Evolutionary conservation across 1,140 invertebrate species (phyloP).

Genomic region (Drosophila kepulauana): DNA sequence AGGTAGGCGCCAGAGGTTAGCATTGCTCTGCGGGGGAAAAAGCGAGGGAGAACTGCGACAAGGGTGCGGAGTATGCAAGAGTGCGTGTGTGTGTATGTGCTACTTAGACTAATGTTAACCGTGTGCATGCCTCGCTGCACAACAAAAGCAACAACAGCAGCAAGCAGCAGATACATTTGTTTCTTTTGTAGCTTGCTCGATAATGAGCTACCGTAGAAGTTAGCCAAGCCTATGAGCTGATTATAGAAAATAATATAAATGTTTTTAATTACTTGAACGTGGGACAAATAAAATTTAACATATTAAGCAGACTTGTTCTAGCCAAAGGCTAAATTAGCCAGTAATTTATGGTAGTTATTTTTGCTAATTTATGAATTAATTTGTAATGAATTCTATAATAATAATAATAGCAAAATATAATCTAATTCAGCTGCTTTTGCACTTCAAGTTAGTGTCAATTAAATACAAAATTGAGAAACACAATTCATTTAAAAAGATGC

Average conservation of each 20-base stretch:
- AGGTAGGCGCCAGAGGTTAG: constrained; percentile 62
- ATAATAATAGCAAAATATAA: too few species aligned
- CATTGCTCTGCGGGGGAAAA: constrained; percentile 33
- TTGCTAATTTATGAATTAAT: too few species aligned
- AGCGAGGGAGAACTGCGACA: background rate
- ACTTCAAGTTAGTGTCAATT: too few species aligned
- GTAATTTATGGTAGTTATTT: too few species aligned
- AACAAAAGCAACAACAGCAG: constrained; percentile 54
- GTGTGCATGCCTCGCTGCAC: constrained; percentile 75
- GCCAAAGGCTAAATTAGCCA: too few species aligned
- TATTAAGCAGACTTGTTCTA: too few species aligned
- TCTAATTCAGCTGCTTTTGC: too few species aligned
- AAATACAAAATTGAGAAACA: too few species aligned
- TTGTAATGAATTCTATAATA: too few species aligned
- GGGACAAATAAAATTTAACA: background rate
- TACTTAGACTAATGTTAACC: constrained; percentile 81
- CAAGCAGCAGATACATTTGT: background rate
- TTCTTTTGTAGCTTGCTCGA: background rate
- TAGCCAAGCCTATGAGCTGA: background rate
- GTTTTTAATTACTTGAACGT: background rate
- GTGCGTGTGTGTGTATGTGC: constrained; percentile 48
- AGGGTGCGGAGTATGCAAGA: background rate
- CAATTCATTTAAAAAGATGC: too few species aligned
- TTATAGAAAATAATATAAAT: background rate
- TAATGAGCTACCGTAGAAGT: background rate